phyloP scores from a whole-genome alignment of 2,113 vertebrate genomes.

The Ellobius talpinus region DNA sequence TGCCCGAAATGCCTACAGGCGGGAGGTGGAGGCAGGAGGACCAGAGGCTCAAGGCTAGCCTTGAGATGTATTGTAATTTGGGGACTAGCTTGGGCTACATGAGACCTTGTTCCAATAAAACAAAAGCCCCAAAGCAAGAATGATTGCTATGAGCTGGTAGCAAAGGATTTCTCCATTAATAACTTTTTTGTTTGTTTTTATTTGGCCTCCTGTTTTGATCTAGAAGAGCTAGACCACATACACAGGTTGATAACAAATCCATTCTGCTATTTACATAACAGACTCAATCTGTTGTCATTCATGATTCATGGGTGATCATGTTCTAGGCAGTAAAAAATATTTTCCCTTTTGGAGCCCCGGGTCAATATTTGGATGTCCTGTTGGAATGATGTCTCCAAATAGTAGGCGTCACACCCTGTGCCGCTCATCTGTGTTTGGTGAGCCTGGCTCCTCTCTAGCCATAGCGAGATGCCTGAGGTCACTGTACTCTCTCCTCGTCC shows the following conservation, averaged over 20 bases:
- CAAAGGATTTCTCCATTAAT: neutral
- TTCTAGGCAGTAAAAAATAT: neutral
- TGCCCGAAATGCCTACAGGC: neutral
- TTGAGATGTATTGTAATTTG: neutral
- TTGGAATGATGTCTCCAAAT: neutral
- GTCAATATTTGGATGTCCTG: conserved; percentile 36
- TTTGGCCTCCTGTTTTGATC: neutral
- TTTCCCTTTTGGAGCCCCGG: neutral
- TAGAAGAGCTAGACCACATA: neutral
- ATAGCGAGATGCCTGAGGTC: neutral
- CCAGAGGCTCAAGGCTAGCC: neutral
- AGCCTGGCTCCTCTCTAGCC: neutral
- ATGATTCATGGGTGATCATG: conserved; percentile 8
- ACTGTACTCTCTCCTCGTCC: neutral
- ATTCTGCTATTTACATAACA: neutral
- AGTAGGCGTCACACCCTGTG: too few relatives aligned
- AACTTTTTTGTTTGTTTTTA: neutral
- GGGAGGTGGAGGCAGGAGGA: neutral
- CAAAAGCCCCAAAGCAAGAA: neutral
- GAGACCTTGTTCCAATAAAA: neutral
- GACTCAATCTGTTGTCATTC: neutral
- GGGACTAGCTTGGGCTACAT: neutral
- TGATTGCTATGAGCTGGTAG: neutral
- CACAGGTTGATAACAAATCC: neutral
- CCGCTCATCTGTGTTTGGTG: neutral